These are phyloP conservation scores for Mythimna pallens DNA, from an alignment of 2,888 invertebrate genomes.

Conservation along the genomic window DNA sequence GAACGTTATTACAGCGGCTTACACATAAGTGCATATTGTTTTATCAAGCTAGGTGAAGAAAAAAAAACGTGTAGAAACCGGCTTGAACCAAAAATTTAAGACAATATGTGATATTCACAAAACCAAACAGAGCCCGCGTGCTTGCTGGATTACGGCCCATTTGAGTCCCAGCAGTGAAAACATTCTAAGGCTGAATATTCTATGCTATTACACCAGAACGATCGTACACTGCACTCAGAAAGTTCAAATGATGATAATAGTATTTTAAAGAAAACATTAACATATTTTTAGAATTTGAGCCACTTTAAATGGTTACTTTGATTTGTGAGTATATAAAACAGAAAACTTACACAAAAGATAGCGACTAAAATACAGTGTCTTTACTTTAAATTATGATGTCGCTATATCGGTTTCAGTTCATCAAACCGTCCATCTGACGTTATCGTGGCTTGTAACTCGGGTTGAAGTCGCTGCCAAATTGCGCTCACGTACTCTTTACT, in stretches of 20 bases:
- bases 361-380: not conserved
- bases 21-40: not conserved
- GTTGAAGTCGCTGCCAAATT: slow-evolving; percentile 66
- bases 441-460: slow-evolving; percentile 63
- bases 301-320: slow-evolving; percentile 9
- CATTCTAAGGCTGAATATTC: too few species aligned
- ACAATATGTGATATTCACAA: too few species aligned
- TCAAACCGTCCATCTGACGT: slow-evolving; percentile 66
- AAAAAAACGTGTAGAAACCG: too few species aligned
- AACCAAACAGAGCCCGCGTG: too few species aligned
- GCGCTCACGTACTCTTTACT: slow-evolving; percentile 69
- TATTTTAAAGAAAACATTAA: slow-evolving; percentile 15
- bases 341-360: not conserved
- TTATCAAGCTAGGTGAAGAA: not conserved
- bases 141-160: too few species aligned
- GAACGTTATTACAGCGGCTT: not conserved
- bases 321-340: slow-evolving; percentile 5
- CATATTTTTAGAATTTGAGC: slow-evolving; percentile 5
- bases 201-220: not conserved
- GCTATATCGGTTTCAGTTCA: slow-evolving; percentile 47
- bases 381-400: slow-evolving; percentile 1
- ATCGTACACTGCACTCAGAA: slow-evolving; percentile 16
- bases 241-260: slow-evolving; percentile 17
- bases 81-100: too few species aligned
- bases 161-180: too few species aligned